Percentiles rank a stretch among this genome's conserved stretches.
Conservation (phyloP, 2,113 vertebrate genomes). For the Tetrax tetrax region DNA sequence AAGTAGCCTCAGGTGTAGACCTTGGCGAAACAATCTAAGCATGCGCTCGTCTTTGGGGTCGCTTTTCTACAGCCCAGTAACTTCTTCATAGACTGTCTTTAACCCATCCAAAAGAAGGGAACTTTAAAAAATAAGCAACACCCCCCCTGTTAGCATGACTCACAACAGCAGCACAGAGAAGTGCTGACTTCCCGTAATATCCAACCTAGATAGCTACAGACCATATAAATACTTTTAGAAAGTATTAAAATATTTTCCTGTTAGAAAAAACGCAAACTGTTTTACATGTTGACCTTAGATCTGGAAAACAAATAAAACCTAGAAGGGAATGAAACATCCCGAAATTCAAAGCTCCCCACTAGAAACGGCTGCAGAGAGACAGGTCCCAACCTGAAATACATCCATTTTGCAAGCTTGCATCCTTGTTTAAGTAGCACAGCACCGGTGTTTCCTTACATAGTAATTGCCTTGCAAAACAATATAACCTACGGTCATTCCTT, state of each 20-base stretch:
- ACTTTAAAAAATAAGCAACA: not conserved
- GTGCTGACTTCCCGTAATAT: not conserved
- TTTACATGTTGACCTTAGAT: not conserved
- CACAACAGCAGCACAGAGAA: not conserved
- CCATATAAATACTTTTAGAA: not conserved
- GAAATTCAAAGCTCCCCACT: not conserved
- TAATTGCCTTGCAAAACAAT: not conserved
- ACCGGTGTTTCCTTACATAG: accelerated
- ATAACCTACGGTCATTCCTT: not conserved
- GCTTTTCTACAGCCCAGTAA: not conserved
- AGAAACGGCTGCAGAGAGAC: not conserved
- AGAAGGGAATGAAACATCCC: not conserved
- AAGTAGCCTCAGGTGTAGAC: not conserved
- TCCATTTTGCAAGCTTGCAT: not conserved
- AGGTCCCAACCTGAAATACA: not conserved
- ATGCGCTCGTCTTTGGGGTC: not conserved
- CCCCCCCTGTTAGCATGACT: not conserved
- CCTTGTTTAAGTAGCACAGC: not conserved
- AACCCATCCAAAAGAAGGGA: not conserved
- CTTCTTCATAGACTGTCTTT: not conserved
- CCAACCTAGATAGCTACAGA: not conserved
- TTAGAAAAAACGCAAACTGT: not conserved
- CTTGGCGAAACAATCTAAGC: not conserved
- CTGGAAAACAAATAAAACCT: not conserved
- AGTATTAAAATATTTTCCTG: not conserved